phyloP scores from a whole-genome alignment of 2,797 vertebrate genomes.

The Epinephelus malabaricus region DNA sequence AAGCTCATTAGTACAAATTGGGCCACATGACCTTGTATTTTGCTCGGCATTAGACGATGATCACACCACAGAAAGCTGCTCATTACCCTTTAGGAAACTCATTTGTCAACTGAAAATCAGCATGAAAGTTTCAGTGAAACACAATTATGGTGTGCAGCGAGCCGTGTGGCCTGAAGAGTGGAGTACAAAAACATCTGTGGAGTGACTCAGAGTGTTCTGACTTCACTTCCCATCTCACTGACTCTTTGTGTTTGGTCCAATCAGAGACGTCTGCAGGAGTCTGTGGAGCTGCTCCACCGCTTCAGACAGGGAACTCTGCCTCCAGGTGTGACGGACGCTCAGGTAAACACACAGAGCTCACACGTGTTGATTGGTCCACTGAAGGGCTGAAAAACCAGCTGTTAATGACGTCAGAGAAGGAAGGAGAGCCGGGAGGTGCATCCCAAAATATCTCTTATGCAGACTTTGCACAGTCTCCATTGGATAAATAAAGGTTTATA shows the following conservation, averaged over 20 bases:
- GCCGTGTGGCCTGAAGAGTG: not conserved
- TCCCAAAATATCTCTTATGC: too few relatives aligned
- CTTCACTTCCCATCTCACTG: not conserved
- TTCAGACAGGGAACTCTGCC: constrained; percentile 88
- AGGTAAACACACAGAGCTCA: constrained; percentile 81
- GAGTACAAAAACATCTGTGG: not conserved
- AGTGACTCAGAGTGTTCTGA: not conserved
- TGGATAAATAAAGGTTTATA: too few relatives aligned
- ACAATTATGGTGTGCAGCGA: constrained; percentile 36
- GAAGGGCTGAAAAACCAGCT: constrained; percentile 7
- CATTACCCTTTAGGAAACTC: constrained; percentile 75
- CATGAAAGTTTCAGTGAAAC: constrained; percentile 57
- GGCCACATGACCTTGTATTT: constrained; percentile 65
- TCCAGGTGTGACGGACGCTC: constrained; percentile 89
- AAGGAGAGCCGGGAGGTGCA: not conserved
- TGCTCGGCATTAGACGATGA: constrained; percentile 64
- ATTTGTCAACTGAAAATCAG: constrained; percentile 72
- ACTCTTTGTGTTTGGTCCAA: constrained; percentile 10
- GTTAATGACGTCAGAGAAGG: constrained; percentile 7
- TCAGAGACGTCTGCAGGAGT: constrained; percentile 90
- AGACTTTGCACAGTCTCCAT: too few relatives aligned
- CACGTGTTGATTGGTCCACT: constrained; percentile 19
- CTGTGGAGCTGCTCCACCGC: constrained; percentile 88
- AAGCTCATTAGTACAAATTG: constrained; percentile 78
- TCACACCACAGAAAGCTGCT: constrained; percentile 65